Base-by-base conservation (phyloP, 2,113 vertebrate species). In the Poicephalus meyeri region DNA sequence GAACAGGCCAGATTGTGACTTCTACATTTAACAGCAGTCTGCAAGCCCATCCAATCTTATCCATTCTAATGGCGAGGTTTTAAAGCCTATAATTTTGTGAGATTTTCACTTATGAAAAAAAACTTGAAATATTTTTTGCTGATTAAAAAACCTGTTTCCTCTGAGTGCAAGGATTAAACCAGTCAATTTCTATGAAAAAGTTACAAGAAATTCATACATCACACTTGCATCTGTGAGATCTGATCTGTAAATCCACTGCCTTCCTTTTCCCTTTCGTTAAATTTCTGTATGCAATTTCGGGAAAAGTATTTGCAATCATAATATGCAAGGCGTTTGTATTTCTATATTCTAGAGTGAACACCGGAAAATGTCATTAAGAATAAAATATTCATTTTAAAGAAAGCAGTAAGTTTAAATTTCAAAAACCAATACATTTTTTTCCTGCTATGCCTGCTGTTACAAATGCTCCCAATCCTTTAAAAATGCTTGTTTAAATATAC, bases 341-440 rank as follows among this genome's bases (percentile, higher is more conserved):
- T 91, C 86, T 92, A 91, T 70, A 89, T 58, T 94, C 82, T 37
- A 78, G 39, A 78, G 29, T 11, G 71, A 94, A 83, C 69, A 65
- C 10, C 8, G 14, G 52, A 80, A 93, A 96, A 92, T 33, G 58
- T 77, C 82, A 73, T 78, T 83, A 91, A 39, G 72, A 92, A 94
- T 58, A 93, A 95, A 69, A 90, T 64, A 74, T 41, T 85, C n/a
- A 70, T 94, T 94, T 80, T 80, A 81, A 87, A 89, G 58, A 74
- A 93, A 91, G 65, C 44, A 46, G 33, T 81, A 90, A 64, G 49
- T 71, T 89, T 86, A 92, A 56, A 93, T 92, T 87, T 83, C 53
- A 76, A 91, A 86, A 91, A 52, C 37, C 49, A 53, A 58, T 65
- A 26, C 33, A 35, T 84, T 65, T 95, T 96, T 80, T 73, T 63